Conservation (phyloP, 2,797 vertebrate species). For the Peromyscus nudipes region DNA sequence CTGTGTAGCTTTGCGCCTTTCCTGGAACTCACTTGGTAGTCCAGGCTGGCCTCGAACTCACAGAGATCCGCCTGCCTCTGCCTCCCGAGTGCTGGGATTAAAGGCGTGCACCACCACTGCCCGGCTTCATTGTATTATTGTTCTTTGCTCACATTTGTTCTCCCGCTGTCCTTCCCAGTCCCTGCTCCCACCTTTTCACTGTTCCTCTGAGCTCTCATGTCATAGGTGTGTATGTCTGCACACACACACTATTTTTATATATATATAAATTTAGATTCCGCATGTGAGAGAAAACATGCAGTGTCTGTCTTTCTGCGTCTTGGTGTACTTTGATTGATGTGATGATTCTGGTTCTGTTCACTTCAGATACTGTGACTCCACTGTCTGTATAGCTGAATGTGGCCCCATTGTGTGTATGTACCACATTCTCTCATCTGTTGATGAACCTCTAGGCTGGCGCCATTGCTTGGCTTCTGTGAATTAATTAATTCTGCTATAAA, state of each 20-base stretch:
- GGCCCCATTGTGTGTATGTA: neutral
- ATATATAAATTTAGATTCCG: neutral
- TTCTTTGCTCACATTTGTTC: neutral
- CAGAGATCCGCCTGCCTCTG: too few relatives aligned
- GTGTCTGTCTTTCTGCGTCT: neutral
- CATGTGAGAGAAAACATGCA: neutral
- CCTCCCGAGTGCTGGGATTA: too few relatives aligned
- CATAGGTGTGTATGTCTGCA: neutral
- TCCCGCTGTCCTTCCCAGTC: neutral
- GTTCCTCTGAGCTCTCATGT: neutral
- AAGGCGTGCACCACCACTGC: too few relatives aligned
- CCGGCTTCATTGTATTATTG: neutral
- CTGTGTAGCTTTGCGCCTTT: too few relatives aligned
- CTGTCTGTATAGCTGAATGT: neutral
- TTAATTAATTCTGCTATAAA: neutral
- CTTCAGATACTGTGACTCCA: neutral
- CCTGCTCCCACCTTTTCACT: neutral
- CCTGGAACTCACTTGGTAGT: too few relatives aligned
- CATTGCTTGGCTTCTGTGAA: neutral
- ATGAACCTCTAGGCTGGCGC: neutral
- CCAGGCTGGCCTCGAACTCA: too few relatives aligned
- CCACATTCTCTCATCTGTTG: neutral
- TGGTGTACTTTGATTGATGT: neutral
- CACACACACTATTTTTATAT: rapidly evolving
- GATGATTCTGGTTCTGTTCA: neutral